These are phyloP conservation scores for Cataglyphis cursor DNA, from an alignment of 2,888 invertebrate species.

Conservation along the genomic window DNA sequence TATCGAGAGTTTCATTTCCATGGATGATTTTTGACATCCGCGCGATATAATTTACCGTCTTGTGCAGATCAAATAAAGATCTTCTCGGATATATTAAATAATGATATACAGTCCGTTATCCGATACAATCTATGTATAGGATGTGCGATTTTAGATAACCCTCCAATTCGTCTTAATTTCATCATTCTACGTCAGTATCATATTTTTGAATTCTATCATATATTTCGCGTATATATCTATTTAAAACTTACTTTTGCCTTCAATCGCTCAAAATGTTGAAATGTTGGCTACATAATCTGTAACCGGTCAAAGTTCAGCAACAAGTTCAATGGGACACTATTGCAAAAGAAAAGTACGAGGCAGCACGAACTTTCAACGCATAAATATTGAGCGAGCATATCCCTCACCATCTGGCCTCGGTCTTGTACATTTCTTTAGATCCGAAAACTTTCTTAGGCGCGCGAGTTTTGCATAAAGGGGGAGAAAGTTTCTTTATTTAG, in stretches of 20 bases:
- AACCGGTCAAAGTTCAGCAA: conserved; percentile 59
- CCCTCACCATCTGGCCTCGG: conserved; percentile 64
- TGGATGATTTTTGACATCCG: neutral
- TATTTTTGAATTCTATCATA: neutral
- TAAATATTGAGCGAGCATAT: conserved; percentile 73
- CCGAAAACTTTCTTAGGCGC: conserved; percentile 70
- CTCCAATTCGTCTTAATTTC: neutral
- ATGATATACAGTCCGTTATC: neutral
- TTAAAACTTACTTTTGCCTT: conserved; percentile 40
- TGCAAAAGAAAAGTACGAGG: conserved; percentile 48
- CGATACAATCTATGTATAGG: neutral
- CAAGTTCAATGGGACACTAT: conserved; percentile 58
- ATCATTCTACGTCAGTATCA: neutral
- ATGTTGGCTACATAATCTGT: conserved; percentile 29
- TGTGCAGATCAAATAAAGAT: neutral
- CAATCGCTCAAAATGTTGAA: conserved; percentile 18
- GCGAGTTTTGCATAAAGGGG: conserved; percentile 70
- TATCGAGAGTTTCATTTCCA: conserved; percentile 25
- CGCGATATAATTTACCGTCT: conserved; percentile 4
- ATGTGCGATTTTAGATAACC: neutral
- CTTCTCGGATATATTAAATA: neutral
- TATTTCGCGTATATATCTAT: neutral
- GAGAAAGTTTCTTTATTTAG: conserved; percentile 73
- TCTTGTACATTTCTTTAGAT: conserved; percentile 66
- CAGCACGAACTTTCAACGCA: conserved; percentile 63